Percentiles rank a stretch among this genome's conserved stretches.
Conservation (phyloP, 2,888 invertebrate species). For the Caenorhabditis sp. region DNA sequence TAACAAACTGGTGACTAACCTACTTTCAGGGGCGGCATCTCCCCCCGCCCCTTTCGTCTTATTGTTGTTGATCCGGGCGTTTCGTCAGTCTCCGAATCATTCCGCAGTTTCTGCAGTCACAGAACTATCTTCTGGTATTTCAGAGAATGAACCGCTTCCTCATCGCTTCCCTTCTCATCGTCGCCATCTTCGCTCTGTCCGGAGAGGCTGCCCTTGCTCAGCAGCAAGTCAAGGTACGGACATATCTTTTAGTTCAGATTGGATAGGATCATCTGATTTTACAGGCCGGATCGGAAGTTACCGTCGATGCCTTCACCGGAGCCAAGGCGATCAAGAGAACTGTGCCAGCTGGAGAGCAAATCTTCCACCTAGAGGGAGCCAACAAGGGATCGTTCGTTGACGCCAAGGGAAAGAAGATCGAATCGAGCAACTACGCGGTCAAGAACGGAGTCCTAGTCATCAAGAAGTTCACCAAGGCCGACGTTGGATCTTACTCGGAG, state of each 20-base stretch:
- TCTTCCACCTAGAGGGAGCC: slow-evolving; percentile 42
- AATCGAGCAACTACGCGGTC: slow-evolving; percentile 40
- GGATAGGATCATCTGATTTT: not conserved
- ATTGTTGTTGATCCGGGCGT: slow-evolving; percentile 24
- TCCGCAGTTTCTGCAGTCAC: not conserved
- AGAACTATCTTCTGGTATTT: not conserved
- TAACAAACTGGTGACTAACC: slow-evolving; percentile 33
- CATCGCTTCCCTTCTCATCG: slow-evolving; percentile 18
- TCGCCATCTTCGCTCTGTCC: slow-evolving; percentile 20
- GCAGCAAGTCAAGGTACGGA: slow-evolving; percentile 25
- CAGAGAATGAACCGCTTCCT: slow-evolving; percentile 46
- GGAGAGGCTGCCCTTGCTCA: slow-evolving; percentile 31
- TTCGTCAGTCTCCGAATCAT: slow-evolving; percentile 1
- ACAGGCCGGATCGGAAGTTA: slow-evolving; percentile 30
- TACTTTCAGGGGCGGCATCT: slow-evolving; percentile 17
- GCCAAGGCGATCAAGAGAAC: slow-evolving; percentile 36
- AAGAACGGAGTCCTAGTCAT: slow-evolving; percentile 41
- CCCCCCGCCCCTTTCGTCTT: slow-evolving; percentile 14
- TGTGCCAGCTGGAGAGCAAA: slow-evolving; percentile 28
- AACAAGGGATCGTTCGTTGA: slow-evolving; percentile 42
- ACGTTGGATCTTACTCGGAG: slow-evolving; percentile 40
- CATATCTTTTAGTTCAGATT: too few species aligned
- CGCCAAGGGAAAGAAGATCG: slow-evolving; percentile 40
- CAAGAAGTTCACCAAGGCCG: slow-evolving; percentile 53
- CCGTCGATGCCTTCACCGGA: slow-evolving; percentile 32